A percentile compares a stretch with the other conserved stretches of the same genome.
Evolutionary conservation across 2,888 invertebrate species (phyloP).

Genomic region (Axea sp.): DNA sequence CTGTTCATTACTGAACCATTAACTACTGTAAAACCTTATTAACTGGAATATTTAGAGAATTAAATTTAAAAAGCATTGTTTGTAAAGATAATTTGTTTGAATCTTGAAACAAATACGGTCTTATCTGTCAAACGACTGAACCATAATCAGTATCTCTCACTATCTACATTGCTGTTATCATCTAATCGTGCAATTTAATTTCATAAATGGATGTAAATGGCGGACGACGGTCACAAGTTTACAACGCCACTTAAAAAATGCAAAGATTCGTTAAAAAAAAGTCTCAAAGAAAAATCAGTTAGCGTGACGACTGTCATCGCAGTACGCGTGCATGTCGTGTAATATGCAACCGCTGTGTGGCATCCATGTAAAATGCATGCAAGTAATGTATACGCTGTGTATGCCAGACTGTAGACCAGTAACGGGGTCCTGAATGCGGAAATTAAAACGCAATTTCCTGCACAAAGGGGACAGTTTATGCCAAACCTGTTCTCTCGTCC

Average conservation of each 20-base stretch:
- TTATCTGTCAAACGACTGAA: too few species aligned
- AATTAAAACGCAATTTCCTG: constrained; percentile 79
- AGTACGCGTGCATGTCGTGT: constrained; percentile 1
- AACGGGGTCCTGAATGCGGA: constrained; percentile 75
- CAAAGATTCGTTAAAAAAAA: constrained; percentile 32
- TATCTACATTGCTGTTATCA: constrained; percentile 8
- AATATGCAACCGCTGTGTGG: constrained; percentile 46
- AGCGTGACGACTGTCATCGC: constrained; percentile 46
- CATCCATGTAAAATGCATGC: constrained; percentile 76
- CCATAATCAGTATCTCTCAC: too few species aligned
- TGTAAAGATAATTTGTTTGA: too few species aligned
- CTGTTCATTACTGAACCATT: too few species aligned
- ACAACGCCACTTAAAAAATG: too few species aligned
- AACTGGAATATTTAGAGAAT: too few species aligned
- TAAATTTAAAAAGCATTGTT: too few species aligned
- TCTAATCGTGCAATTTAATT: constrained; percentile 34
- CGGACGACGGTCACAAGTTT: background rate
- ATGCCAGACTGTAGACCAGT: constrained; percentile 67
- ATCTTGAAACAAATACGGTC: too few species aligned
- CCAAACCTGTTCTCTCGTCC: constrained; percentile 65
- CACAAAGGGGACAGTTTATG: constrained; percentile 78
- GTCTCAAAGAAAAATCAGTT: constrained; percentile 33
- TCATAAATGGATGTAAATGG: constrained; percentile 6
- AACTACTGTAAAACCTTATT: too few species aligned
- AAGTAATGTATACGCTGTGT: constrained; percentile 69